These are phyloP conservation scores for Amphipoea oculea DNA, from an alignment of 2,888 invertebrate species.

Conservation along the genomic window DNA sequence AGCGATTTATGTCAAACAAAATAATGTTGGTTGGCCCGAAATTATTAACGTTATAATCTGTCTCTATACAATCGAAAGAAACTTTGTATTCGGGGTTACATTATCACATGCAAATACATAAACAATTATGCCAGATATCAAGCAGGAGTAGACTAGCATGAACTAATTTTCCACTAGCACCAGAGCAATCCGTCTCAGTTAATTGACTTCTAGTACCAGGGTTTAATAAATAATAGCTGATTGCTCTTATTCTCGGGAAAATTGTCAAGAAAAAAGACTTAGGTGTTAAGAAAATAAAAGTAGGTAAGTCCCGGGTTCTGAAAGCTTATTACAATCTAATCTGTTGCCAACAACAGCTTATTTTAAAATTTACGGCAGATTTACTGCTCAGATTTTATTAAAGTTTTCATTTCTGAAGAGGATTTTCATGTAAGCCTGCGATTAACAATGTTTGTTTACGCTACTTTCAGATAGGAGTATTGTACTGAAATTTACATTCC, in stretches of 20 bases:
- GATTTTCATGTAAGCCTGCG: conserved; percentile 14
- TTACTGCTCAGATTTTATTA: not conserved
- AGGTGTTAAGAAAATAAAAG: not conserved
- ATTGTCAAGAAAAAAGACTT: not conserved
- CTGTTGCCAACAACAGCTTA: not conserved
- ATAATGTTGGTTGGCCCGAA: too few relatives aligned
- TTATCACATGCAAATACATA: not conserved
- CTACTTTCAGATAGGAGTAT: not conserved
- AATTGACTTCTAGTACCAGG: conserved; percentile 28
- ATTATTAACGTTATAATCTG: not conserved
- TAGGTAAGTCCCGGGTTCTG: not conserved
- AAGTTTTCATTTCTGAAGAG: conserved; percentile 2
- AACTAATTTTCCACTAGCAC: conserved; percentile 3
- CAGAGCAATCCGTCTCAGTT: conserved; percentile 17
- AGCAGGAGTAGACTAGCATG: not conserved
- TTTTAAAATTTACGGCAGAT: not conserved
- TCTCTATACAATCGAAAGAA: not conserved
- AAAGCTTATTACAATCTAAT: conserved; percentile 8
- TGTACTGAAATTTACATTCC: conserved; percentile 15
- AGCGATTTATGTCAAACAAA: not conserved
- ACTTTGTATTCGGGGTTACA: not conserved
- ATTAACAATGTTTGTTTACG: conserved; percentile 5
- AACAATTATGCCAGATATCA: not conserved
- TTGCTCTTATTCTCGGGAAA: conserved; percentile 1
- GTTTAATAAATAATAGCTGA: conserved; percentile 9